phyloP scores from a whole-genome alignment of 2,113 vertebrate species.

The Indri indri region DNA sequence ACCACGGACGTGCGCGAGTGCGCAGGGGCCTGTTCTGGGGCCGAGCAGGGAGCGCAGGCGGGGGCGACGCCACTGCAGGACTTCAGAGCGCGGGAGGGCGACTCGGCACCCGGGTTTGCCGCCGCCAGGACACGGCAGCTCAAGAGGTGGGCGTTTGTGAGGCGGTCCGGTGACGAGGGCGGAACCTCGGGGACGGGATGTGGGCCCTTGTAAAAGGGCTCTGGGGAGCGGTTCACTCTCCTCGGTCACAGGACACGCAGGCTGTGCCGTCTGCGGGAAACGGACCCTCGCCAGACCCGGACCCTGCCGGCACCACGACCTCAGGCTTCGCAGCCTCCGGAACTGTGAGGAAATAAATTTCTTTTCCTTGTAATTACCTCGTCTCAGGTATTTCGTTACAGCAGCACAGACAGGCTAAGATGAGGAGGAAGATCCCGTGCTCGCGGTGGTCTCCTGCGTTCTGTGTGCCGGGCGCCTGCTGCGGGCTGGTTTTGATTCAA shows the following conservation, averaged over 20 bases:
- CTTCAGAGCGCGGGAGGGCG: too few species aligned
- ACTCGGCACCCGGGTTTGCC: too few species aligned
- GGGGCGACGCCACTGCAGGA: too few species aligned
- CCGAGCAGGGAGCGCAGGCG: too few species aligned
- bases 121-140: too few species aligned
- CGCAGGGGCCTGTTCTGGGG: too few species aligned
- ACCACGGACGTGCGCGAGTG: too few species aligned
- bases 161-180: not conserved
- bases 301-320: not conserved
- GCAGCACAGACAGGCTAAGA: not conserved
- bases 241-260: not conserved
- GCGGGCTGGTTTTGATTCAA: not conserved
- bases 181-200: not conserved
- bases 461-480: not conserved
- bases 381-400: not conserved
- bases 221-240: not conserved
- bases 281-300: not conserved
- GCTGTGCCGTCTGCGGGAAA: not conserved
- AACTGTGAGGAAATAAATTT: not conserved
- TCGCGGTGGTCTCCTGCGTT: rapidly evolving
- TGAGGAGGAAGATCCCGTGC: not conserved
- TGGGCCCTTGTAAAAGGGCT: not conserved
- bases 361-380: not conserved
- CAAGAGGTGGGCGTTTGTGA: rapidly evolving
- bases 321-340: not conserved